Conservation (phyloP, 1,140 invertebrate genomes). For the Glossosoma conforme region DNA sequence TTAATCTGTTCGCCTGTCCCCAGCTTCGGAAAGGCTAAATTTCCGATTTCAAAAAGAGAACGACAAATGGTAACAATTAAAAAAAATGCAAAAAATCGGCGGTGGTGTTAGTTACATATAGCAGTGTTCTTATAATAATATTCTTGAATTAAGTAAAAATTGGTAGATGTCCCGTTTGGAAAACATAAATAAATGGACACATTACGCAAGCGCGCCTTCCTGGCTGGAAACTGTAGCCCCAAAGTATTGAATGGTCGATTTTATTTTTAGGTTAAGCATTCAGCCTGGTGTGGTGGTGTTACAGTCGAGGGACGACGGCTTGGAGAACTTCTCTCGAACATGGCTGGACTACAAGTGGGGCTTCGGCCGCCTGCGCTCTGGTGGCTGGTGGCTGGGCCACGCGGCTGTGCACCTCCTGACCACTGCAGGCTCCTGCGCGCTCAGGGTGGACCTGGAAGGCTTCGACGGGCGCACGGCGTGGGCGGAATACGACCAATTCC, state of each 20-base stretch:
- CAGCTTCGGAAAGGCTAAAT: too few relatives aligned
- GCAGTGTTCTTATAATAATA: too few relatives aligned
- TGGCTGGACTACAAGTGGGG: constrained; percentile 55
- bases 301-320: constrained; percentile 7
- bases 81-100: too few relatives aligned
- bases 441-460: constrained; percentile 48
- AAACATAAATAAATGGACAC: neutral
- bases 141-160: neutral
- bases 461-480: constrained; percentile 43
- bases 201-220: too few relatives aligned
- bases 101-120: too few relatives aligned
- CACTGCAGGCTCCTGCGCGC: constrained; percentile 31
- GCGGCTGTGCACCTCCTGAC: constrained; percentile 49
- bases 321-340: constrained; percentile 47
- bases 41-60: too few relatives aligned
- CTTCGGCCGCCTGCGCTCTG: constrained; percentile 46
- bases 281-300: constrained; percentile 23
- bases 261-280: constrained; percentile 40
- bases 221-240: too few relatives aligned
- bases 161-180: neutral
- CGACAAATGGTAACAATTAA: too few relatives aligned
- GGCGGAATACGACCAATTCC: constrained; percentile 45
- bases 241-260: too few relatives aligned
- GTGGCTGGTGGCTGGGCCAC: constrained; percentile 58
- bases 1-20: too few relatives aligned